Evolutionary conservation across 1,140 invertebrate genomes (phyloP).

Genomic region (Hetaerina americana): DNA sequence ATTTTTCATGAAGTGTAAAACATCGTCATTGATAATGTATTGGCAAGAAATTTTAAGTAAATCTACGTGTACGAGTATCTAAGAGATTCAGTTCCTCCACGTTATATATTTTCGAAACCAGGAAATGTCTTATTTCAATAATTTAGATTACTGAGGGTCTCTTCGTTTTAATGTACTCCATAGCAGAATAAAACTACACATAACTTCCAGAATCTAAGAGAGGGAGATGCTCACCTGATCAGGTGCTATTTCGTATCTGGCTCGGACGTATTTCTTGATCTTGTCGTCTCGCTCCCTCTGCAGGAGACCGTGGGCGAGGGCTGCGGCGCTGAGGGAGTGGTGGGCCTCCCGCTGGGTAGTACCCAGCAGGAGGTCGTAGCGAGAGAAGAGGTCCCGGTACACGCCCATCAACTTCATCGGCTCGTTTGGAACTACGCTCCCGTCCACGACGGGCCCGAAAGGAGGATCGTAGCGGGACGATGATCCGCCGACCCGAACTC

Average conservation of each 20-base stretch:
- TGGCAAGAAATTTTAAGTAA: no score
- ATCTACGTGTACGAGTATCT: no score
- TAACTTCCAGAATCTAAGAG: no score
- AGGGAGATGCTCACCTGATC: slow-evolving; percentile 12
- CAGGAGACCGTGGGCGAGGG: slow-evolving; percentile 64
- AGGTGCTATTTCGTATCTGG: slow-evolving; percentile 37
- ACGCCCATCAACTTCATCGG: slow-evolving; percentile 56
- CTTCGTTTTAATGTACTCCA: no score
- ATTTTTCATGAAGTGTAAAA: no score
- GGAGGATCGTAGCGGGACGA: slow-evolving; percentile 51
- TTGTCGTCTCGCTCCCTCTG: slow-evolving; percentile 64
- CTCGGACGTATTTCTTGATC: slow-evolving; percentile 57
- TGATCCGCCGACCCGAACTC: slow-evolving; percentile 44
- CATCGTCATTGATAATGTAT: no score
- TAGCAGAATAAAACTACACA: no score
- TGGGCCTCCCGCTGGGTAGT: slow-evolving; percentile 79
- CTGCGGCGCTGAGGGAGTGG: slow-evolving; percentile 60
- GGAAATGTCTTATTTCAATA: no score
- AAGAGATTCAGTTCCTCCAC: no score
- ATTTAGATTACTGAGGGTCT: no score
- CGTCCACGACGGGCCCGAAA: slow-evolving; percentile 71
- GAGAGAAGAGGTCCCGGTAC: slow-evolving; percentile 55
- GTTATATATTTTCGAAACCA: no score
- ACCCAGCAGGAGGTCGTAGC: slow-evolving; percentile 79
- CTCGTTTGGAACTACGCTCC: slow-evolving; percentile 65